Evolutionary conservation across 2,113 vertebrate species (phyloP).

Genomic region (Hippocampus barbouri): DNA sequence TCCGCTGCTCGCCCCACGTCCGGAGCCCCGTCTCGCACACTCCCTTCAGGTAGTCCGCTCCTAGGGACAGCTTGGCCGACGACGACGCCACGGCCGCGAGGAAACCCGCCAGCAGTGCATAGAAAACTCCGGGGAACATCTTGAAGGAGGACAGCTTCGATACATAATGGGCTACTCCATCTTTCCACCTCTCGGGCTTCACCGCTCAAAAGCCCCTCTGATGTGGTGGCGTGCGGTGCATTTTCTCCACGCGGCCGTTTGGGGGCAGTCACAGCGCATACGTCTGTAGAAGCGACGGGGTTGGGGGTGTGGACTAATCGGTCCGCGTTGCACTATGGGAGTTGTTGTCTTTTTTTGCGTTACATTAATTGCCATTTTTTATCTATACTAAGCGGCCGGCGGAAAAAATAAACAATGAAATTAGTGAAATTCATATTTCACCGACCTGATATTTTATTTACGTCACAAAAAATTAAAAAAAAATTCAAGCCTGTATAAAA

Average conservation of each 20-base stretch:
- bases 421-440: too few species aligned
- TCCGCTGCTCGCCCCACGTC: constrained; percentile 73
- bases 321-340: constrained; percentile 55
- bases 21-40: constrained; percentile 72
- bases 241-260: constrained; percentile 39
- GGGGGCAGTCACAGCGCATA: constrained; percentile 52
- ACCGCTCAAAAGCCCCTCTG: constrained; percentile 27
- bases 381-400: too few species aligned
- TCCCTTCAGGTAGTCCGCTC: constrained; percentile 72
- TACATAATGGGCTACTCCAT: constrained; percentile 47
- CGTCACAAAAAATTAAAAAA: too few species aligned
- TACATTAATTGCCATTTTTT: too few species aligned
- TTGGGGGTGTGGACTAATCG: constrained; percentile 24
- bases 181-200: constrained; percentile 39
- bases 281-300: constrained; percentile 8
- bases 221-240: constrained; percentile 30
- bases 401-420: too few species aligned
- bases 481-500: too few species aligned
- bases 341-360: constrained; percentile 25
- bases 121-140: constrained; percentile 74
- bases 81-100: constrained; percentile 81
- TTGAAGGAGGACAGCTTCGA: constrained; percentile 36
- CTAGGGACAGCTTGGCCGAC: constrained; percentile 83
- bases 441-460: too few species aligned
- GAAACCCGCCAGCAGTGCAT: constrained; percentile 78